Conservation (phyloP, 2,113 vertebrate species). For the Callipepla squamata region DNA sequence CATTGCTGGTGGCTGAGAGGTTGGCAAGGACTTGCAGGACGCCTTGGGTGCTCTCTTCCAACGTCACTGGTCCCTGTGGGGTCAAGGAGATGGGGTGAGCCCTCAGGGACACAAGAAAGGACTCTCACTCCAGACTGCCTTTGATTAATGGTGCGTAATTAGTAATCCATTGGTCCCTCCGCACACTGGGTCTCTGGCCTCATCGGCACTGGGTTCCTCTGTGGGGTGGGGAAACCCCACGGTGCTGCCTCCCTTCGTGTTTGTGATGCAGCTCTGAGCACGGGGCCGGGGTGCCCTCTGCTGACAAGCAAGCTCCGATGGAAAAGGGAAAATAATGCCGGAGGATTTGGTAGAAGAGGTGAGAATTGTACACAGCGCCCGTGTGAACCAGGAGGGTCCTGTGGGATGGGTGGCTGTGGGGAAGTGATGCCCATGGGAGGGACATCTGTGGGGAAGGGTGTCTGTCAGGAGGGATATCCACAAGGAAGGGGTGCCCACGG, state of each 20-base stretch:
- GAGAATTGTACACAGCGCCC: fast-evolving
- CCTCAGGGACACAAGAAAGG: background rate
- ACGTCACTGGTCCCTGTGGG: background rate
- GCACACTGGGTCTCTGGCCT: background rate
- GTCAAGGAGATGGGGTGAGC: background rate
- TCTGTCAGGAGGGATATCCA: fast-evolving
- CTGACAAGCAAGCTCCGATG: background rate
- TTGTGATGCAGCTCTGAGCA: fast-evolving
- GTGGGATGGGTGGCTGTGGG: background rate
- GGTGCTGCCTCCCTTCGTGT: background rate
- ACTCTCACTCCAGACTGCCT: background rate
- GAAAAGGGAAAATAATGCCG: background rate
- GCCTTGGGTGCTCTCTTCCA: background rate
- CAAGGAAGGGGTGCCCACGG: background rate
- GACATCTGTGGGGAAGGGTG: background rate
- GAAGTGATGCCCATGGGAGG: background rate
- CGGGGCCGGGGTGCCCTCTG: conserved; percentile 22
- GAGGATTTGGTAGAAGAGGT: background rate
- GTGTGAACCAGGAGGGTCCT: background rate
- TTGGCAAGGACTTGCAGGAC: conserved; percentile 7
- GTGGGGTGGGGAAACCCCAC: background rate
- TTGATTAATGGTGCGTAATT: background rate
- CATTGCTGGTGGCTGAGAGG: background rate
- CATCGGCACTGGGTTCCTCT: background rate
- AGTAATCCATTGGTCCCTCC: background rate